phyloP scores from a whole-genome alignment of 2,113 vertebrate species.

The Ailuropoda melanoleuca region DNA sequence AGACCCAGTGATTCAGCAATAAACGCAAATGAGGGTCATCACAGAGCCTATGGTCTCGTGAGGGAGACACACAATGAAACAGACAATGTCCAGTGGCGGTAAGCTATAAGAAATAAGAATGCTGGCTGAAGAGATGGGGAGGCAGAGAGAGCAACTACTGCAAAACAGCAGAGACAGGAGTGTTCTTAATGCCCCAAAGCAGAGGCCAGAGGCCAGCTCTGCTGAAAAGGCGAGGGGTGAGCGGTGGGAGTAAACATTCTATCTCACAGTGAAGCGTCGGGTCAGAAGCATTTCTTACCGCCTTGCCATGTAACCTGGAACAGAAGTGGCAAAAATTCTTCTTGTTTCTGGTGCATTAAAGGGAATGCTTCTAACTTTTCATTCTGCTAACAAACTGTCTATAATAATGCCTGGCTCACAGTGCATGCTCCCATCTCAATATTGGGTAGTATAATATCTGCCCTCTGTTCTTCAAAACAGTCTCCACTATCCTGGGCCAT shows the following conservation, averaged over 20 bases:
- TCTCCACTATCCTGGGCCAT: not conserved
- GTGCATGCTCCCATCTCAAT: not conserved
- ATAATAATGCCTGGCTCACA: not conserved
- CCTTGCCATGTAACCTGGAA: not conserved
- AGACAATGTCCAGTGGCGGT: not conserved
- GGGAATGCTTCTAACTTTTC: not conserved
- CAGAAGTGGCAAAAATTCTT: not conserved
- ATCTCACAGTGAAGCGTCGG: not conserved
- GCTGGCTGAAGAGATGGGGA: not conserved
- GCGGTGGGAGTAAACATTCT: rapidly evolving
- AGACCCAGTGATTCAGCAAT: not conserved
- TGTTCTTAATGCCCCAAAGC: not conserved
- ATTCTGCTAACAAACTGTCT: not conserved
- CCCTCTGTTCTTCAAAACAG: not conserved
- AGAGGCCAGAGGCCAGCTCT: not conserved
- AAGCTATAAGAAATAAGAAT: not conserved
- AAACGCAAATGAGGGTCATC: not conserved
- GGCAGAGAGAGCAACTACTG: not conserved
- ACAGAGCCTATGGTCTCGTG: not conserved
- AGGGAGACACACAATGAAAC: not conserved
- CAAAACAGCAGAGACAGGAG: no score
- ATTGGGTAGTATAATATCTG: not conserved
- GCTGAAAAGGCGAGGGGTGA: not conserved
- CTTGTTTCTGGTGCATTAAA: not conserved
- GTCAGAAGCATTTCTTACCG: not conserved